These are phyloP conservation scores for Wiebesia pumilae DNA, from an alignment of 1,140 invertebrate species.

Conservation along the genomic window DNA sequence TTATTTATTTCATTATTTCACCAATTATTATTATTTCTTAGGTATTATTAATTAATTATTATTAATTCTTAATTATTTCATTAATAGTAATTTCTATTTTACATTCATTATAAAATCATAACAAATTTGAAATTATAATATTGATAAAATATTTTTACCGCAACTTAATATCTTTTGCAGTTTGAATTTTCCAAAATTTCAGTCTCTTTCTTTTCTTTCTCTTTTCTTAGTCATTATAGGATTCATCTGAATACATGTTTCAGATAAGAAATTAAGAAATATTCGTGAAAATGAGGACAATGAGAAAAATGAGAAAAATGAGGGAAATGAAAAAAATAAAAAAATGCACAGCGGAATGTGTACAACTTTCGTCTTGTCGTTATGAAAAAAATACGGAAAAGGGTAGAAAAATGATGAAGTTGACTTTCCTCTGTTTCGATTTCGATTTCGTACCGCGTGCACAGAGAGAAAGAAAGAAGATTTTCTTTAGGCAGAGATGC, in stretches of 20 bases:
- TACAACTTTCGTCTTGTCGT: neutral
- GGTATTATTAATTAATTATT: too few relatives aligned
- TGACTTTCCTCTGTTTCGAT: neutral
- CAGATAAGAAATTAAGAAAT: neutral
- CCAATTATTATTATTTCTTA: too few relatives aligned
- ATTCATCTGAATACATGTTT: neutral
- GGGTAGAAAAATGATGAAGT: conserved; percentile 11
- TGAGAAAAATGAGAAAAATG: neutral
- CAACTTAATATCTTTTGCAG: too few relatives aligned
- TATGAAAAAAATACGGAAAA: neutral
- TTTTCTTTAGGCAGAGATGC: neutral
- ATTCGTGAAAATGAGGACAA: neutral
- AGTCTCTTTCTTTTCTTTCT: neutral
- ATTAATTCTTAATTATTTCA: too few relatives aligned
- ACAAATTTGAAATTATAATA: too few relatives aligned
- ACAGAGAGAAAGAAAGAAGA: neutral
- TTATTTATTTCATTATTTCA: too few relatives aligned
- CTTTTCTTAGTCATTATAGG: neutral
- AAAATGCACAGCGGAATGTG: neutral
- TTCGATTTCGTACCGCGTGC: neutral
- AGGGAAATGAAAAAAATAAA: neutral
- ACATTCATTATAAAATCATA: too few relatives aligned
- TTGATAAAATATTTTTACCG: too few relatives aligned
- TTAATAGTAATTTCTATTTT: too few relatives aligned
- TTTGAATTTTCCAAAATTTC: too few relatives aligned